Base-by-base conservation (phyloP, 2,888 invertebrate species). In the Caenorhabditis panamensis region DNA sequence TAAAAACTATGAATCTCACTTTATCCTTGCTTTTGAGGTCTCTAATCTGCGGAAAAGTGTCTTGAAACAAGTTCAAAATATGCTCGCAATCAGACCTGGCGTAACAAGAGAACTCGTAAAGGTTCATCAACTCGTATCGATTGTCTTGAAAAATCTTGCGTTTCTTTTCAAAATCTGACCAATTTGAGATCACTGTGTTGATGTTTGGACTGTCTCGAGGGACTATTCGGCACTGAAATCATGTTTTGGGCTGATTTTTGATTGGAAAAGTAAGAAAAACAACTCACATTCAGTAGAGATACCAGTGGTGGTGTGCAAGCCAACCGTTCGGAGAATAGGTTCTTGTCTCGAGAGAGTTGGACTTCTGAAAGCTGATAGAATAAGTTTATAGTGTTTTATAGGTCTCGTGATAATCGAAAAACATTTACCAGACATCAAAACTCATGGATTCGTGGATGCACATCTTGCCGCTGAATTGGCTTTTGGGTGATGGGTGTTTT, bases 121-220 rank as follows among this genome's bases (percentile, higher is more conserved):
- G 26, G 58, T 36, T 58, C 20, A 58, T 1, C 20, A 18, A 11
- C 1, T 58, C 58, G 16, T 18, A 53, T 5, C 8, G 20, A 4
- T 49, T 18, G 20, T 49, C 20, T 20, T 18, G 20, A n/a, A 18
- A 5, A 4, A 20, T 49, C 4, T 49, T 49, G 18, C 58, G 58
- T 3, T 37, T 28, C 9, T 58, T 11, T 0, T 36, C 58, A 36
- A 36, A 37, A 20, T 16, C 16, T 1, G 3, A 1, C 58, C 58
- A 58, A 13, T 58, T 58, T 1, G 36, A 20, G 36, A 58, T 20
- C 0, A 37, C 16, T 11, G 2, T 18, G 9, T 2, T 20, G 58
- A 58, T 9, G 16, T 36, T 58, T 18, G 58, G 58, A 20, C 9
- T 58, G 31, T 58, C 58, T 1, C 58, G 58, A 6, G 58, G 58